Percentiles rank a stretch among this genome's conserved stretches.
Conservation (phyloP, 2,797 vertebrate species). For the Falco novaeseelandiae region DNA sequence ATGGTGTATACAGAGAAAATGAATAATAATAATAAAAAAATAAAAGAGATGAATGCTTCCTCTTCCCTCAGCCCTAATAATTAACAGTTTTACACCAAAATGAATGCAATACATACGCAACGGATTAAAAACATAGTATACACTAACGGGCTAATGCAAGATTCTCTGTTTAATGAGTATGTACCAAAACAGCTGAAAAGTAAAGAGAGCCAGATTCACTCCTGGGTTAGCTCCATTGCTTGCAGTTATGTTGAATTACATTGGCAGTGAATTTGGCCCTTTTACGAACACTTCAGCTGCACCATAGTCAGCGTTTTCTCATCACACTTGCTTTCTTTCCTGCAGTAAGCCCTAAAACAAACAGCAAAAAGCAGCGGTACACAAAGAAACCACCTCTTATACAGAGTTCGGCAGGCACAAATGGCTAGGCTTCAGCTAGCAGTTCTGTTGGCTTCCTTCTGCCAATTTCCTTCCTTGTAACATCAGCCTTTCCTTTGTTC, state of each 20-base stretch:
- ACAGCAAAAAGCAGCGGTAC: neutral
- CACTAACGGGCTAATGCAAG: neutral
- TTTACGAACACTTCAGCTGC: slow-evolving; percentile 12
- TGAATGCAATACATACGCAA: neutral
- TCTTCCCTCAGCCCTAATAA: neutral
- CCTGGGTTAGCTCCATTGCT: neutral
- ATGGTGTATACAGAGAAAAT: neutral
- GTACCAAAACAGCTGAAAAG: neutral
- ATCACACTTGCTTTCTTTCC: neutral
- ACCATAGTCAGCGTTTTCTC: neutral
- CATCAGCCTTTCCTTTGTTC: neutral
- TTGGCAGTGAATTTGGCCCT: neutral
- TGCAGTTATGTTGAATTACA: slow-evolving; percentile 3
- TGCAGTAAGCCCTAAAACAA: slow-evolving; percentile 4
- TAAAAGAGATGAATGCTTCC: neutral
- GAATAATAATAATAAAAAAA: neutral
- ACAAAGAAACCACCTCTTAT: neutral
- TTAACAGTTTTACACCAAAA: neutral
- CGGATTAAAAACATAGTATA: neutral
- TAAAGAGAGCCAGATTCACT: neutral
- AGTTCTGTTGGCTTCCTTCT: neutral
- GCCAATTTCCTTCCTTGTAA: neutral
- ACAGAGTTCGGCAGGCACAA: neutral
- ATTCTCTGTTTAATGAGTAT: neutral
- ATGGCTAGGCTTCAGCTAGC: neutral